phyloP scores from a whole-genome alignment of 2,113 vertebrate species.

The Poecilia latipinna region DNA sequence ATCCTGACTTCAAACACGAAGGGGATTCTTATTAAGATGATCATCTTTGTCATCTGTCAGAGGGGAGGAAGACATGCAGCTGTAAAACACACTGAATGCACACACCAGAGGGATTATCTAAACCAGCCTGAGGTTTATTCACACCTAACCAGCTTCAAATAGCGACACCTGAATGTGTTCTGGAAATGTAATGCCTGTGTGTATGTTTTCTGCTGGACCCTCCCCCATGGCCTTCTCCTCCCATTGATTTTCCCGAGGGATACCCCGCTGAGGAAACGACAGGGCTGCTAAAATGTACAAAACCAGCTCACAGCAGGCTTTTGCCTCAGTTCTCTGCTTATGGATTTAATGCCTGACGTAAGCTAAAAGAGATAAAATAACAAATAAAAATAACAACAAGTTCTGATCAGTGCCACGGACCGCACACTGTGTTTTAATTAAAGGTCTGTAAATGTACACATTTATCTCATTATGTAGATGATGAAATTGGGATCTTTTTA shows the following conservation, averaged over 20 bases:
- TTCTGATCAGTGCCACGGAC: conserved; percentile 14
- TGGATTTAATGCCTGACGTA: conserved; percentile 31
- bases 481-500: neutral
- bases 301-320: conserved; percentile 66
- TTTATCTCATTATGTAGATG: neutral
- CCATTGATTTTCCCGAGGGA: conserved; percentile 79
- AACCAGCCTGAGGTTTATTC: conserved; percentile 65
- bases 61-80: conserved; percentile 29
- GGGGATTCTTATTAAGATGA: conserved; percentile 65
- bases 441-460: conserved; percentile 11
- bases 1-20: conserved; percentile 60
- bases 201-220: conserved; percentile 60
- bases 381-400: neutral
- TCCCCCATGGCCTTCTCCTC: conserved; percentile 61
- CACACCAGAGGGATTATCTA: conserved; percentile 58
- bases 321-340: conserved; percentile 55
- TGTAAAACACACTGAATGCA: conserved; percentile 17
- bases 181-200: conserved; percentile 59
- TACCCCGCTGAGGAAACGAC: conserved; percentile 77
- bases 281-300: conserved; percentile 79
- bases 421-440: conserved; percentile 11
- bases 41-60: conserved; percentile 54
- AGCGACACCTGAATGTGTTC: conserved; percentile 61
- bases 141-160: conserved; percentile 69
- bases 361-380: conserved; percentile 12